Evolutionary conservation across 2,888 invertebrate species (phyloP).

Genomic region (Erynnis tages): DNA sequence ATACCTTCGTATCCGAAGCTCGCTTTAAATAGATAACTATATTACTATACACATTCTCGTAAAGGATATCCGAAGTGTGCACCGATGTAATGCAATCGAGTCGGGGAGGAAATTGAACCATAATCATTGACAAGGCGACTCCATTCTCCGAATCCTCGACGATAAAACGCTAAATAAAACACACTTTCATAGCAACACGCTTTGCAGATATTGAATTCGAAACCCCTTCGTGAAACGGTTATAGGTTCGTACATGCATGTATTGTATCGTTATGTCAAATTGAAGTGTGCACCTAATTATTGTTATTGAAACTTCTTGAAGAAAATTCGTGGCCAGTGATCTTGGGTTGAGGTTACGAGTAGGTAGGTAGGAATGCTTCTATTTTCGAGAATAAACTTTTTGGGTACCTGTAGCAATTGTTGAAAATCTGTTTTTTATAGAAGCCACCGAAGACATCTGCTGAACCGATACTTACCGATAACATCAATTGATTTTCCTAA

Average conservation of each 20-base stretch:
- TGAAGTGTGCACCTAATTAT: background rate
- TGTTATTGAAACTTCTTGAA: background rate
- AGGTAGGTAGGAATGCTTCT: too few species aligned
- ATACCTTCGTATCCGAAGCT: slow-evolving; percentile 12
- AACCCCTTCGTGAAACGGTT: slow-evolving; percentile 47
- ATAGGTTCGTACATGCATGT: slow-evolving; percentile 29
- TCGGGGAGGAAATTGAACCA: slow-evolving; percentile 44
- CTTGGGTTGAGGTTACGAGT: too few species aligned
- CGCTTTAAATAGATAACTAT: slow-evolving; percentile 24
- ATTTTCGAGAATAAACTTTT: too few species aligned
- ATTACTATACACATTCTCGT: slow-evolving; percentile 31
- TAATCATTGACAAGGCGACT: slow-evolving; percentile 47
- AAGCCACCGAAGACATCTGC: too few species aligned
- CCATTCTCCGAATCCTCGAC: slow-evolving; percentile 42
- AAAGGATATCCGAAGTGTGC: slow-evolving; percentile 32
- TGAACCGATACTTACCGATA: too few species aligned
- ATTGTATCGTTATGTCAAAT: background rate
- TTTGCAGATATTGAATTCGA: slow-evolving; percentile 54
- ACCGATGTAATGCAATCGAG: slow-evolving; percentile 33
- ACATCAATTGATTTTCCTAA: too few species aligned
- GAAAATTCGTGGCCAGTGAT: too few species aligned
- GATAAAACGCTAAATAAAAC: slow-evolving; percentile 57
- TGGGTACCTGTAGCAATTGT: too few species aligned
- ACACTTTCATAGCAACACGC: slow-evolving; percentile 49
- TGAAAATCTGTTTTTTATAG: too few species aligned